A percentile compares a stretch with the other conserved stretches of the same genome.
Evolutionary conservation across 2,888 invertebrate species (phyloP).

Genomic region (Amblyjoppa fuscipennis): DNA sequence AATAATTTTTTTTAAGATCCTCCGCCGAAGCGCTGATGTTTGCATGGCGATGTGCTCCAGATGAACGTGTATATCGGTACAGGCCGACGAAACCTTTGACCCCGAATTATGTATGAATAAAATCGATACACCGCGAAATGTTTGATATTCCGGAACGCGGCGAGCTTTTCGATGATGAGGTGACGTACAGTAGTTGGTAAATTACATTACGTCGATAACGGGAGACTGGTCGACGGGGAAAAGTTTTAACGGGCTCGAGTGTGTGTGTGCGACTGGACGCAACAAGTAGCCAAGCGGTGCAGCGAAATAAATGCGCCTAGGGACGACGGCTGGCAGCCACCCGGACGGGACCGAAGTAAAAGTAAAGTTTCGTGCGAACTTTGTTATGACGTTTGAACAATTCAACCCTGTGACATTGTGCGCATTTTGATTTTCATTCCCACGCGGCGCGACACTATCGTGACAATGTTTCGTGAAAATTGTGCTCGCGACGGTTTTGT

Average conservation of each 20-base stretch:
- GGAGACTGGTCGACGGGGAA: background rate
- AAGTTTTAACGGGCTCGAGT: background rate
- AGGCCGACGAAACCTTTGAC: slow-evolving; percentile 27
- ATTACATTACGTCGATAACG: slow-evolving; percentile 11
- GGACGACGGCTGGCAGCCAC: background rate
- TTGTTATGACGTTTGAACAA: background rate
- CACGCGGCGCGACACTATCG: no score
- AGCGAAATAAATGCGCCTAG: slow-evolving; percentile 3
- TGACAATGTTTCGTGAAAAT: no score
- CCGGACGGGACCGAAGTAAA: background rate
- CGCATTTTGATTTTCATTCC: background rate
- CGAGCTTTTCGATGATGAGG: slow-evolving; percentile 11
- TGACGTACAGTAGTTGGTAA: background rate
- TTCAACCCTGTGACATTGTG: background rate
- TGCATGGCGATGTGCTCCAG: background rate
- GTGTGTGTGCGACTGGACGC: slow-evolving; percentile 14
- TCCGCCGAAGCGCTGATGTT: background rate
- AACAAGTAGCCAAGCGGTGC: slow-evolving; percentile 47
- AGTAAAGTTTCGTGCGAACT: background rate
- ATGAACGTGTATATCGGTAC: background rate
- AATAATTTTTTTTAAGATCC: background rate
- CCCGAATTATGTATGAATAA: slow-evolving; percentile 40
- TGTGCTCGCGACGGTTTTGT: no score
- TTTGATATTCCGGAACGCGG: slow-evolving; percentile 20
- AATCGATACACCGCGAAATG: slow-evolving; percentile 34